Base-by-base conservation (phyloP, 2,888 invertebrate genomes). In the Drosophila kuntzei region DNA sequence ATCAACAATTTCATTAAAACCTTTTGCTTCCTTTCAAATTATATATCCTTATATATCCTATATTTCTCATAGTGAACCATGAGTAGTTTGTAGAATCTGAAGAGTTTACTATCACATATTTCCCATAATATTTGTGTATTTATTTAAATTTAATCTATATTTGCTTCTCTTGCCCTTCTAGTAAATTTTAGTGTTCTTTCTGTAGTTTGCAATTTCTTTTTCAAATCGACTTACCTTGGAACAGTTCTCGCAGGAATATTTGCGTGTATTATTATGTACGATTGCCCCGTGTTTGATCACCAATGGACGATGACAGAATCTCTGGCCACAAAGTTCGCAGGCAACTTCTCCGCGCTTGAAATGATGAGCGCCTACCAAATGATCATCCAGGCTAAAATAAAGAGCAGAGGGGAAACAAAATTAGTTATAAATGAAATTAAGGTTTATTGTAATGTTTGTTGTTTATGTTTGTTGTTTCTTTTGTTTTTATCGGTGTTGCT, bases 161-260 rank as follows among this genome's bases (percentile, higher is more conserved):
- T 25, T 25, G 1, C 5, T 1, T 5, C 25, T 25, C 25, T 27
- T 5, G 1, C 1, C 27, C 7, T 1, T 37, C 9, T 34, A 14
- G 0, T 0, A 6, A 0, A 4, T 5, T 32, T n/a, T 34, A 34
- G 5, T 34, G n/a, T 18, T 5, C 12, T n/a, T 22, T 41, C 12
- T 41, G 1, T 22, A 20, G 2, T 6, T 12, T 18, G 11, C 6
- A 3, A 2, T 5, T n/a, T 8, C 1, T 11, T 5, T 53, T 51
- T 18, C 0, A 0, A 20, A 34, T 22, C 4, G 9, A 39, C 93
- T 93, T 93, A 96, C 96, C 95, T 96, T 97, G 77, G 96, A 94
- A 91, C 97, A 97, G 91, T 98, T 98, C 92, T 98, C 98, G 93
- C 98, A 98, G 75, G 96, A 96, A 92, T 97, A 98, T 90, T 96